Conservation (phyloP, 2,797 vertebrate genomes). For the Scleropages formosus region DNA sequence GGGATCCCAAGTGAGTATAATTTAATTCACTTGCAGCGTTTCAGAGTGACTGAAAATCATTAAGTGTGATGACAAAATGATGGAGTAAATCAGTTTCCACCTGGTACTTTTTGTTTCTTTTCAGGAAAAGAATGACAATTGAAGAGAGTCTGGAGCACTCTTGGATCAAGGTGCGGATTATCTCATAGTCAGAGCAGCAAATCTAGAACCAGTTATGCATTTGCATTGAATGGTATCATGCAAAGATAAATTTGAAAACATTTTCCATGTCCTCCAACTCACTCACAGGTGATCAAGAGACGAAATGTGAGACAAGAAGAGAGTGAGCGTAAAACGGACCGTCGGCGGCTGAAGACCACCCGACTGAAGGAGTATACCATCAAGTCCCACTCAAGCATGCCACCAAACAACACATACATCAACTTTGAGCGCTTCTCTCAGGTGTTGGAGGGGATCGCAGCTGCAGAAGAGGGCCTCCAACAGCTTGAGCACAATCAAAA, state of each 20-base stretch:
- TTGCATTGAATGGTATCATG: not conserved
- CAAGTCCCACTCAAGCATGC: constrained; percentile 99
- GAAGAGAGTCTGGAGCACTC: constrained; percentile 91
- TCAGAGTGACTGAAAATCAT: not conserved
- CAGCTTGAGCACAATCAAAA: constrained; percentile 85
- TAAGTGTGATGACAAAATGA: not conserved
- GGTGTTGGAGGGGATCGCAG: constrained; percentile 89
- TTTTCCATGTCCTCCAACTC: not conserved
- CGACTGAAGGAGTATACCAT: constrained; percentile 98
- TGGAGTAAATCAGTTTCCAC: constrained; percentile 19
- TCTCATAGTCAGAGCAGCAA: not conserved
- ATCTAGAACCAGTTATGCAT: not conserved
- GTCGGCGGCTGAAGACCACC: constrained; percentile 89
- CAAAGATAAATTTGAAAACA: not conserved
- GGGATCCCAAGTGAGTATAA: constrained; percentile 87
- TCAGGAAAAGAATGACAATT: constrained; percentile 94
- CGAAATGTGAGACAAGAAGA: constrained; percentile 89
- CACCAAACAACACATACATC: constrained; percentile 96
- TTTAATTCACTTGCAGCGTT: not conserved
- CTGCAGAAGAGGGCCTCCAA: constrained; percentile 82
- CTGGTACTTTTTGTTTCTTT: constrained; percentile 20
- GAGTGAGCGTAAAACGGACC: constrained; percentile 80
- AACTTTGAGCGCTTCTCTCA: constrained; percentile 97
- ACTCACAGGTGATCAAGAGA: constrained; percentile 85
- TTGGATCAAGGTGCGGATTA: constrained; percentile 91